These are phyloP conservation scores for Podotricha telesiphe DNA, from an alignment of 2,888 invertebrate genomes.

Conservation along the genomic window DNA sequence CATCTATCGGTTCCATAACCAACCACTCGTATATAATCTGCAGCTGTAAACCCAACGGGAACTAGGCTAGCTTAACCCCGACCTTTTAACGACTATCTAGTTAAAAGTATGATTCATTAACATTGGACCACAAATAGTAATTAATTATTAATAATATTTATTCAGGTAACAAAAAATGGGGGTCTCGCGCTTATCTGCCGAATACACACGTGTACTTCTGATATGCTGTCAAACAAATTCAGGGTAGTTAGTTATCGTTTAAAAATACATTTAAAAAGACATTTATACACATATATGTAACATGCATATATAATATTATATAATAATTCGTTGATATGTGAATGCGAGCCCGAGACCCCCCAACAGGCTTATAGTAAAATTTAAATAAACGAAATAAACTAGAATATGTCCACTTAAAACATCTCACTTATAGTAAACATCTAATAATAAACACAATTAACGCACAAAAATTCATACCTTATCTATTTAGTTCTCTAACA, in stretches of 20 bases:
- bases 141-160: constrained; percentile 80
- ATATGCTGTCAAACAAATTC: constrained; percentile 62
- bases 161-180: constrained; percentile 83
- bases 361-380: constrained; percentile 69
- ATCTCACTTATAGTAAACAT: constrained; percentile 74
- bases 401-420: constrained; percentile 73
- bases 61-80: constrained; percentile 68
- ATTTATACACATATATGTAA: neutral
- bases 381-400: constrained; percentile 80
- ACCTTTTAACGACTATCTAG: constrained; percentile 76
- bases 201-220: constrained; percentile 48
- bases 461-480: constrained; percentile 71
- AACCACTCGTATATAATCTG: constrained; percentile 40
- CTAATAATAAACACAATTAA: constrained; percentile 76
- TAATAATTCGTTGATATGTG: constrained; percentile 63
- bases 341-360: constrained; percentile 60
- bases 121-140: constrained; percentile 84
- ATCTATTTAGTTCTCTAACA: constrained; percentile 65
- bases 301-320: constrained; percentile 33
- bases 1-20: constrained; percentile 42
- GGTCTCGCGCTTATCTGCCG: constrained; percentile 58
- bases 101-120: constrained; percentile 80
- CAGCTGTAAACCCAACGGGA: constrained; percentile 56
- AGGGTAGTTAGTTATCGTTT: neutral
- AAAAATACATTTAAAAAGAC: too few species aligned